phyloP scores from a whole-genome alignment of 2,797 vertebrate genomes.

The Smutsia gigantea region DNA sequence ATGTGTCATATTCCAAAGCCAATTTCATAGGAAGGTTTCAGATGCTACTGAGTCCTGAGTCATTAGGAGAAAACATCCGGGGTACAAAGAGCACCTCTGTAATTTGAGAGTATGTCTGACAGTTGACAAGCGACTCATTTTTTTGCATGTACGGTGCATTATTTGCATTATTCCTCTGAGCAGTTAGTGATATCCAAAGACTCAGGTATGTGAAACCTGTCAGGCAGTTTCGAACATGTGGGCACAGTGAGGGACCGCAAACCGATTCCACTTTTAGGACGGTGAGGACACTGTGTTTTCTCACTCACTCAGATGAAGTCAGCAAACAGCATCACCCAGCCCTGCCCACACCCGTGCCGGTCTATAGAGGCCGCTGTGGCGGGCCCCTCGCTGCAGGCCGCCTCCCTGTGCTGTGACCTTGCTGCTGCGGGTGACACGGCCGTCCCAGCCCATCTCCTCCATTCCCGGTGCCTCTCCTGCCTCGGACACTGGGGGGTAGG shows the following conservation, averaged over 20 bases:
- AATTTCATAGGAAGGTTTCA: not conserved
- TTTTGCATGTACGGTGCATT: not conserved
- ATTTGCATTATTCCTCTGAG: not conserved
- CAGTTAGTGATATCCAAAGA: not conserved
- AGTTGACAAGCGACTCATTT: not conserved
- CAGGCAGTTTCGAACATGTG: not conserved
- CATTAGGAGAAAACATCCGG: not conserved
- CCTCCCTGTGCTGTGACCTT: not conserved
- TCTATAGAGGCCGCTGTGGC: too few relatives aligned
- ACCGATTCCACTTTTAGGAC: not conserved
- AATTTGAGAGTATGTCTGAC: slow-evolving; percentile 25
- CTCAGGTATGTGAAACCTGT: not conserved
- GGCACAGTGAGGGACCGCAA: not conserved
- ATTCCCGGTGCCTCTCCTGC: not conserved
- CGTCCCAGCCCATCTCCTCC: not conserved
- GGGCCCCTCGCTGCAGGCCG: too few relatives aligned
- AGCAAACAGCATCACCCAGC: not conserved
- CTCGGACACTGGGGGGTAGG: not conserved
- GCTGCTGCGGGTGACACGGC: not conserved
- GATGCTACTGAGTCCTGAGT: not conserved
- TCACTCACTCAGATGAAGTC: not conserved
- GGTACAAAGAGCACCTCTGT: not conserved
- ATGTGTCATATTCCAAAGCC: not conserved
- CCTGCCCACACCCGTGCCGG: too few relatives aligned
- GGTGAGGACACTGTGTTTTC: slow-evolving; percentile 5